Conservation (phyloP, 2,113 vertebrate genomes). For the Chaetodon auriga region DNA sequence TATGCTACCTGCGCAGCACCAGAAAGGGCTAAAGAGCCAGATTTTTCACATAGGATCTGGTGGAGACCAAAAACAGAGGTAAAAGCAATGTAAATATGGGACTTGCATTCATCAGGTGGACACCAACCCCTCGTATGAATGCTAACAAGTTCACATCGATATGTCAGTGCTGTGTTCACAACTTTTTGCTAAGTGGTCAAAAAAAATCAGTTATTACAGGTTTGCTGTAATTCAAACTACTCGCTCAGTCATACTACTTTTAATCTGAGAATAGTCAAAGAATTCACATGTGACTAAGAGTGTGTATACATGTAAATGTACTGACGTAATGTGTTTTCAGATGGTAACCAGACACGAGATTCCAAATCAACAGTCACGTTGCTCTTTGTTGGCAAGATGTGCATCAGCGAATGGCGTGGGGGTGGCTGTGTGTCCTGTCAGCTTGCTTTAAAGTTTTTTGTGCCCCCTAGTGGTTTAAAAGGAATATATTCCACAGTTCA, state of each 20-base stretch:
- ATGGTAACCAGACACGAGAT: not conserved
- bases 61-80: too few relatives aligned
- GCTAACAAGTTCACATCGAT: too few relatives aligned
- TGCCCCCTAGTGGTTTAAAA: not conserved
- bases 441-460: not conserved
- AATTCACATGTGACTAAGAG: not conserved
- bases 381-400: not conserved
- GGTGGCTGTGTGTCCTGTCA: not conserved
- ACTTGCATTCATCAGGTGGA: too few relatives aligned
- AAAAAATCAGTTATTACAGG: not conserved
- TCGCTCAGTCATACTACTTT: not conserved
- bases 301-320: not conserved
- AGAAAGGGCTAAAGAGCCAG: too few relatives aligned
- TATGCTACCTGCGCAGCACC: too few relatives aligned
- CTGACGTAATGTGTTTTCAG: not conserved
- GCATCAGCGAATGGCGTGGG: not conserved
- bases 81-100: too few relatives aligned
- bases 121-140: too few relatives aligned
- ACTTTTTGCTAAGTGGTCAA: not conserved
- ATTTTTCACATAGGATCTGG: too few relatives aligned
- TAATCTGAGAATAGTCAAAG: not conserved
- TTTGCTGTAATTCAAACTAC: not conserved
- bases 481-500: not conserved
- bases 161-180: too few relatives aligned
- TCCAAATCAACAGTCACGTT: not conserved